Base-by-base conservation (phyloP, 2,888 invertebrate species). In the Eilema griseolum region DNA sequence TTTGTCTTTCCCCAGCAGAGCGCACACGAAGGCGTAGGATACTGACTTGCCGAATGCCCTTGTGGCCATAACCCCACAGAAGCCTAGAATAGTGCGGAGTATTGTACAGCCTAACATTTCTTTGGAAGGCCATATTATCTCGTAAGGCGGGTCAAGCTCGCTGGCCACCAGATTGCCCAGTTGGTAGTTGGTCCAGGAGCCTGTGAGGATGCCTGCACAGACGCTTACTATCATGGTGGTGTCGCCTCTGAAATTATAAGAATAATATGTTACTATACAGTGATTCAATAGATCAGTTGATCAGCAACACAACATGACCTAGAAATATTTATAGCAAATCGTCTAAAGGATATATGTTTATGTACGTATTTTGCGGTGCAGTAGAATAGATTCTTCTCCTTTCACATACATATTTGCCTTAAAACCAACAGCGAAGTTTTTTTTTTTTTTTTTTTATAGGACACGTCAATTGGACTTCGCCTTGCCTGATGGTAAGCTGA, bases 221-320 rank as follows among this genome's bases (percentile, higher is more conserved):
- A 98, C 98, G 69, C 98, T 98, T 78, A 98, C 96, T 79, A 98
- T 97, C 96, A 98, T 97, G 2, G 98, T 97, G 0, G 99, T 99
- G 91, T 99, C 99, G 31, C 98, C 98, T 86, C 99, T 98, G 92
- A 1, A 72, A 60, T 52, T n/a, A 20, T 0, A 52, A 52, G 0
- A 52, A 52, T 52, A 52, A 52, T 52, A 52, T 10, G 20, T n/a
- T 52, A 52, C 20, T n/a, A n/a, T 4, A 41, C 16, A 16, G 16
- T 16, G 0, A 16, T 41, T 16, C 16, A 4, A 16, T 11, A 41
- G 0, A 0, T 14, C 14, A 46, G 20, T 46, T 46, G 46, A 20
- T 20, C 16, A 46, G 46, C 20, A 20, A 46, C 46, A 20, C 20
- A 46, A 46, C 7, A 20, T 46, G 16, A 41, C 16, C 41, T 41